Percentiles rank a stretch among this genome's conserved stretches.
Evolutionary conservation across 2,888 invertebrate species (phyloP).

Genomic region (Dinocampus coccinellae): DNA sequence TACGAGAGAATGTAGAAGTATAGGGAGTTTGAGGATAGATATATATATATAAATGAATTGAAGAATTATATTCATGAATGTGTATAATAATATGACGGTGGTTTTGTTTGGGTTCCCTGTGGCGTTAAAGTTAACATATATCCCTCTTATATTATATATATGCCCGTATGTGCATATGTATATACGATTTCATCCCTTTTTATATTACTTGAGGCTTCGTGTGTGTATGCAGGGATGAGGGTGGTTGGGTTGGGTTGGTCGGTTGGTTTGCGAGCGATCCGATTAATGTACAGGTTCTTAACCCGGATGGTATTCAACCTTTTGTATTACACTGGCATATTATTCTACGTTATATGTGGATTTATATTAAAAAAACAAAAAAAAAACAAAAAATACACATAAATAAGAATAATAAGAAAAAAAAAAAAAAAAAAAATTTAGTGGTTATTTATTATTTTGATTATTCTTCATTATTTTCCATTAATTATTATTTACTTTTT

Average conservation of each 20-base stretch:
- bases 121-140: background rate
- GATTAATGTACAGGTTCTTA: slow-evolving; percentile 6
- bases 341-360: no score
- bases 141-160: background rate
- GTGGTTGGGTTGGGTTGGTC: background rate
- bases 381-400: no score
- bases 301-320: slow-evolving; percentile 6
- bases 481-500: no score
- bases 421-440: no score
- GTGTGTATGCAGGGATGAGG: background rate
- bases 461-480: no score
- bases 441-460: no score
- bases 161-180: background rate
- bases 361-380: no score
- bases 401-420: no score
- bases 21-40: no score
- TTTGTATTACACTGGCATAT: slow-evolving; percentile 1
- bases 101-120: background rate
- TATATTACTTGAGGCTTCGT: background rate
- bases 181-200: background rate
- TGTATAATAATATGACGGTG: background rate
- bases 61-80: background rate
- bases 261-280: background rate
- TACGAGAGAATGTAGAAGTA: no score
- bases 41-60: slow-evolving; percentile 1